Conservation (phyloP, 2,113 vertebrate species). For the Ailuropoda melanoleuca region DNA sequence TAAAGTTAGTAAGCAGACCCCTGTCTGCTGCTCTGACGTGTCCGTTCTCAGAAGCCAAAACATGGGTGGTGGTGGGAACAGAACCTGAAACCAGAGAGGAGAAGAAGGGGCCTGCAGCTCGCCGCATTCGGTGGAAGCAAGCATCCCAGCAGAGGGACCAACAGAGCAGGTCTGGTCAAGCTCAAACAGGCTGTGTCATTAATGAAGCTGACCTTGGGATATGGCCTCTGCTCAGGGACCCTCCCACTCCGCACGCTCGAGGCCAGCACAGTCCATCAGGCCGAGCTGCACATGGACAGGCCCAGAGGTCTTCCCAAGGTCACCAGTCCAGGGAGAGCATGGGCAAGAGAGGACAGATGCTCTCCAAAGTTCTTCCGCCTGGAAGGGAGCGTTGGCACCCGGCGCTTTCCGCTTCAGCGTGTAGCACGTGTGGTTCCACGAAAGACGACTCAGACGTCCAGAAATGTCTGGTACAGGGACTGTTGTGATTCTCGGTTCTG, state of each 20-base stretch:
- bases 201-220: rapidly evolving
- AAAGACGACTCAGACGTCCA: neutral
- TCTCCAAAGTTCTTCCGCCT: neutral
- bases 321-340: too few species aligned
- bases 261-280: neutral
- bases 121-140: neutral
- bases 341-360: neutral
- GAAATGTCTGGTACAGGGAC: neutral
- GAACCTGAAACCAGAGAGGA: neutral
- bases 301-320: too few species aligned
- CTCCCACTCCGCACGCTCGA: neutral
- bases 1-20: neutral
- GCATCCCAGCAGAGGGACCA: neutral
- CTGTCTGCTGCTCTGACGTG: neutral
- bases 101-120: neutral
- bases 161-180: rapidly evolving
- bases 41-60: neutral
- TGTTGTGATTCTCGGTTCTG: neutral
- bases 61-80: rapidly evolving
- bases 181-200: neutral
- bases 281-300: neutral
- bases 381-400: neutral
- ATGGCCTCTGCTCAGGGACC: too few species aligned
- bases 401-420: rapidly evolving
- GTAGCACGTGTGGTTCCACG: neutral